phyloP scores from a whole-genome alignment of 2,113 vertebrate genomes.

The Pomatostomus ruficeps region DNA sequence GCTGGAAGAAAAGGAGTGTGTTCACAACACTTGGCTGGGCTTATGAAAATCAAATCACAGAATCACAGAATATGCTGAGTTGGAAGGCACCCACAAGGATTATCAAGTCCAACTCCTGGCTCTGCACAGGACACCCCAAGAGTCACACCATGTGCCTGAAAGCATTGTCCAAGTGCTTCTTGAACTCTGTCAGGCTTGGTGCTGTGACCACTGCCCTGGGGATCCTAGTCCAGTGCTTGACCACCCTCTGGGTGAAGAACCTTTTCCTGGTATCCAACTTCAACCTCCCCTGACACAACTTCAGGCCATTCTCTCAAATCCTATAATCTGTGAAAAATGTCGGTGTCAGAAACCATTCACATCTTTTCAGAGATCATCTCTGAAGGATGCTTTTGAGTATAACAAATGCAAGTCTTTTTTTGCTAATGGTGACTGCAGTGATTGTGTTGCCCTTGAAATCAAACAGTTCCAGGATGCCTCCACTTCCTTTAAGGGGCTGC shows the following conservation, averaged over 20 bases:
- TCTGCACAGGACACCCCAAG: too few relatives aligned
- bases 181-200: background rate
- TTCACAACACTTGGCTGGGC: background rate
- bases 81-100: background rate
- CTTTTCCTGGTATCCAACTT: background rate
- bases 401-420: background rate
- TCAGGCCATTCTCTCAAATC: background rate
- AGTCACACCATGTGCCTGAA: background rate
- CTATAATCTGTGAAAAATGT: background rate
- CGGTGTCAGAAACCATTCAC: background rate
- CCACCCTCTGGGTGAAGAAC: background rate
- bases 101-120: accelerated
- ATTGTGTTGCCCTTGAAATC: background rate
- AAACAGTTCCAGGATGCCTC: background rate
- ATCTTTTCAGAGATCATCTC: background rate
- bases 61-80: background rate
- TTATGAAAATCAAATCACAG: background rate
- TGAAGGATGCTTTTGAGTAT: background rate
- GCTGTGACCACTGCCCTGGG: background rate
- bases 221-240: background rate
- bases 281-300: background rate
- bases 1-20: background rate
- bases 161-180: background rate
- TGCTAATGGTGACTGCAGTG: background rate
- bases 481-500: background rate